A percentile compares a stretch with the other conserved stretches of the same genome.
phyloP scores from a whole-genome alignment of 2,113 vertebrate genomes.

The Aspidoscelis tigris region DNA sequence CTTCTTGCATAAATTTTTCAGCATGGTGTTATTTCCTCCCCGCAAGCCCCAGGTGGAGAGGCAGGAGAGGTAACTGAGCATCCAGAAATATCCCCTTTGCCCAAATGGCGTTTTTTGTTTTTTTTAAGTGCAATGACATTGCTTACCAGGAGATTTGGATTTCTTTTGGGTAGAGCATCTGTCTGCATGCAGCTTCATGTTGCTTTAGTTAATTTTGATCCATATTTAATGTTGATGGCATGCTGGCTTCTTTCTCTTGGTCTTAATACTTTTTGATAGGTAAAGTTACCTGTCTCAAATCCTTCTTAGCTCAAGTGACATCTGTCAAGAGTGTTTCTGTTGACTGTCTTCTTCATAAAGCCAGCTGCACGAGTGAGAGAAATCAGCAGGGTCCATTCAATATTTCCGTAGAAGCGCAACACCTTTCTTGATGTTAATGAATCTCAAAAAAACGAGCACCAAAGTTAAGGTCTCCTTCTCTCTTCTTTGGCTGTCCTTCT shows the following conservation, averaged over 20 bases:
- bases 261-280: constrained; percentile 21
- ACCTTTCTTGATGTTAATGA: background rate
- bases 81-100: background rate
- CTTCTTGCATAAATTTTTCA: background rate
- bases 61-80: background rate
- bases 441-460: background rate
- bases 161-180: constrained; percentile 5
- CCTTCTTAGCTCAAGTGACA: background rate
- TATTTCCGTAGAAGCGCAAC: background rate
- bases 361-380: background rate
- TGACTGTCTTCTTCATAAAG: constrained; percentile 35
- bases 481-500: background rate
- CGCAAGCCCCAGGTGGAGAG: background rate
- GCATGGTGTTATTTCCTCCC: too few species aligned
- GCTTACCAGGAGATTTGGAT: constrained; percentile 6
- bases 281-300: background rate
- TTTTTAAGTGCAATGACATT: background rate
- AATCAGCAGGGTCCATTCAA: background rate
- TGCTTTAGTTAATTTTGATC: constrained; percentile 26
- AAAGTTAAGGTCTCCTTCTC: background rate
- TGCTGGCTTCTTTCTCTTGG: constrained; percentile 2
- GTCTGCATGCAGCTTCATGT: background rate
- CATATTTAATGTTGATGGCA: background rate
- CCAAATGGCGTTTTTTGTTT: background rate
- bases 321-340: background rate